phyloP scores from a whole-genome alignment of 2,888 invertebrate genomes.

The Stenolophus ochropezus region DNA sequence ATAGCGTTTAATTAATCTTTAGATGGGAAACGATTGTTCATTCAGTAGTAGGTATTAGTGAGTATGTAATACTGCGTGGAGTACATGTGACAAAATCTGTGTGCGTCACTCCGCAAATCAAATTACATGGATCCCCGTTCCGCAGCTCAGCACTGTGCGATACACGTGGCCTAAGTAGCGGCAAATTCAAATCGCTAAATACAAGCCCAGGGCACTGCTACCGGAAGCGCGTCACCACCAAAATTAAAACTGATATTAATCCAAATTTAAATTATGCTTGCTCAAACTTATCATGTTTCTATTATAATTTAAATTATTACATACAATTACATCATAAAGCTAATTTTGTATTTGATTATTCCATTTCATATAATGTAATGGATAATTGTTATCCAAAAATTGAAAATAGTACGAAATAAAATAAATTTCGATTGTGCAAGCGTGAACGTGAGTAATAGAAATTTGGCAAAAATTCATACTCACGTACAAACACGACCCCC shows the following conservation, averaged over 20 bases:
- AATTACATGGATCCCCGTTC: conserved; percentile 21
- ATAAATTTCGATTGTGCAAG: too few species aligned
- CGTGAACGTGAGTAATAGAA: too few species aligned
- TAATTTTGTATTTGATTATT: too few species aligned
- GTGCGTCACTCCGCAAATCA: conserved; percentile 1
- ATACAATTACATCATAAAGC: background rate
- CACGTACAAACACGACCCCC: too few species aligned
- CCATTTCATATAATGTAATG: too few species aligned
- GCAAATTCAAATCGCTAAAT: conserved; percentile 24
- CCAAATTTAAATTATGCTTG: conserved; percentile 9
- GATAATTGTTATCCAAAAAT: too few species aligned
- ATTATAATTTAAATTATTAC: conserved; percentile 20
- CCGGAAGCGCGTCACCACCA: background rate
- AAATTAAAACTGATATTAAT: conserved; percentile 23
- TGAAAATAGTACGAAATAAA: too few species aligned
- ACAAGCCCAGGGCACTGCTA: too few species aligned
- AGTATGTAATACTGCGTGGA: background rate
- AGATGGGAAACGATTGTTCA: background rate
- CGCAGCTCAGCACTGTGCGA: background rate
- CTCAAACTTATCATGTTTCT: background rate
- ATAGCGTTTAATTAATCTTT: background rate
- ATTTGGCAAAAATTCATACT: too few species aligned
- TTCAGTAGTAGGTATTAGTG: background rate
- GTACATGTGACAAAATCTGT: conserved; percentile 19
- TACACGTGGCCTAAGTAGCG: conserved; percentile 26